phyloP scores from a whole-genome alignment of 2,113 vertebrate genomes.

The Bufo bufo region DNA sequence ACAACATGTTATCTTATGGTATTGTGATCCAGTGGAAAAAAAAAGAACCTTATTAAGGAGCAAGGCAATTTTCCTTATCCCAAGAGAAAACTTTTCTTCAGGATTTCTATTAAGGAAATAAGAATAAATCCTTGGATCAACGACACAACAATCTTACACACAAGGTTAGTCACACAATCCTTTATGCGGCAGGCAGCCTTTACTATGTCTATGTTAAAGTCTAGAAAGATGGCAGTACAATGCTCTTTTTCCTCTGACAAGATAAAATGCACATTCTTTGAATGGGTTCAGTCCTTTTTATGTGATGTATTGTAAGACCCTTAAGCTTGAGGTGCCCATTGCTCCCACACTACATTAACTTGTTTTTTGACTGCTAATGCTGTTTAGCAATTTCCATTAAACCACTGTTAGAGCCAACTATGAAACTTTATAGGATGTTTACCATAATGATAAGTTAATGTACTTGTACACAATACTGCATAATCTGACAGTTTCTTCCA shows the following conservation, averaged over 20 bases:
- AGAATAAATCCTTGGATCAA: neutral
- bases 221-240: neutral
- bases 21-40: neutral
- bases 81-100: too few species aligned
- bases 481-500: constrained; percentile 43
- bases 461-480: constrained; percentile 27
- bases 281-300: constrained; percentile 4
- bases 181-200: neutral
- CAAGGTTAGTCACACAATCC: neutral
- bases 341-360: constrained; percentile 43
- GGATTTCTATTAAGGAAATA: neutral
- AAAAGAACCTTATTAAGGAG: neutral
- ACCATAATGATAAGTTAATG: constrained; percentile 55
- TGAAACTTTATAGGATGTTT: constrained; percentile 49
- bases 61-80: too few species aligned
- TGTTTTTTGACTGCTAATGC: constrained; percentile 9
- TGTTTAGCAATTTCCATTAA: constrained; percentile 45
- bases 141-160: neutral
- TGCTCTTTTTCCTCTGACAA: constrained; percentile 13
- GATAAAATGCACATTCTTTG: constrained; percentile 15
- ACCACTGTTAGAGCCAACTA: constrained; percentile 28
- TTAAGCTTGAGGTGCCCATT: constrained; percentile 35
- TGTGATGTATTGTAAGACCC: constrained; percentile 27
- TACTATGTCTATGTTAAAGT: neutral
- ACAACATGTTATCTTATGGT: neutral